These are phyloP conservation scores for Lasius fuliginosus DNA, from an alignment of 2,888 invertebrate genomes.

Conservation along the genomic window DNA sequence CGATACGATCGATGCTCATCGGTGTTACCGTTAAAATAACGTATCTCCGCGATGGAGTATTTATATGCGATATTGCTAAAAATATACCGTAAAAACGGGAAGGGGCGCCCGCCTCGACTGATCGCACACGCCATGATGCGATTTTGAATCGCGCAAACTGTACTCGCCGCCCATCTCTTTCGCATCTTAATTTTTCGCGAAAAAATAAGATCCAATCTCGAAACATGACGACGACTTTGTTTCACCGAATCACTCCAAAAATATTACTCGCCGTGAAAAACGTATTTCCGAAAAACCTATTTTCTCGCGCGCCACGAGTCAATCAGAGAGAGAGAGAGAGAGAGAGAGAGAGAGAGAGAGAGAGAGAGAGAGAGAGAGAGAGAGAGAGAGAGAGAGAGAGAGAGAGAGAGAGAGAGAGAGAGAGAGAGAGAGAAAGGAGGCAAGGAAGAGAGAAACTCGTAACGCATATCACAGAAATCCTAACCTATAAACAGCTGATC, in stretches of 20 bases:
- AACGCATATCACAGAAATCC: too few species aligned
- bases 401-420: too few species aligned
- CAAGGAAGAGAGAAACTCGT: not conserved
- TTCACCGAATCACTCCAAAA: not conserved
- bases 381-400: not conserved
- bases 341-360: not conserved
- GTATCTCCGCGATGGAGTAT: constrained; percentile 60
- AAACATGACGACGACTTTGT: not conserved
- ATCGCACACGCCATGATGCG: constrained; percentile 63
- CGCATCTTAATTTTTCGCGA: not conserved
- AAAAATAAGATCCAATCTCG: not conserved
- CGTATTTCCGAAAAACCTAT: not conserved
- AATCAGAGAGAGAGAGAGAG: not conserved
- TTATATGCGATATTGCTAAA: constrained; percentile 76
- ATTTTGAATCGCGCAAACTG: constrained; percentile 7
- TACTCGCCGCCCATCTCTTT: not conserved
- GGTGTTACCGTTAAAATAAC: constrained; percentile 51
- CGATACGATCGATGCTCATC: constrained; percentile 25
- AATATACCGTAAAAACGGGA: constrained; percentile 73
- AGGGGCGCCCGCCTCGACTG: constrained; percentile 58
- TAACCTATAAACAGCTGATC: constrained; percentile 29
- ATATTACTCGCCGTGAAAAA: not conserved
- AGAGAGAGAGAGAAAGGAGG: not conserved
- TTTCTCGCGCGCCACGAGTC: not conserved
- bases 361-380: too few species aligned